These are phyloP conservation scores for Pteropus alecto DNA, from an alignment of 2,113 vertebrate species.

Conservation along the genomic window DNA sequence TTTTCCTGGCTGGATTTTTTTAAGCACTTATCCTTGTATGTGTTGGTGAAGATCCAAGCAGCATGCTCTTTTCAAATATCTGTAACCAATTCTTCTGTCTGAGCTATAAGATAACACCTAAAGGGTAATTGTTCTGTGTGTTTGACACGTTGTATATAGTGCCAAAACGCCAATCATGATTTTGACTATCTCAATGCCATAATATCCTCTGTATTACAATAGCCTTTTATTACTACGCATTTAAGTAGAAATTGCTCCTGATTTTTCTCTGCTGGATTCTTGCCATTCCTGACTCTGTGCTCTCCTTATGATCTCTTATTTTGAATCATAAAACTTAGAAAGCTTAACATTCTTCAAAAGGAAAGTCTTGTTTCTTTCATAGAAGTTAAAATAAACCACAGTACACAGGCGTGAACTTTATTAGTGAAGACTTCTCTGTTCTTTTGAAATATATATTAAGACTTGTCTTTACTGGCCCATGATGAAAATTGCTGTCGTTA, in stretches of 20 bases:
- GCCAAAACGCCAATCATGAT: not conserved
- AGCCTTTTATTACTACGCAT: not conserved
- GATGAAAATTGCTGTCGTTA: not conserved
- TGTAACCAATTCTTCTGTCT: not conserved
- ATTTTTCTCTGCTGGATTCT: not conserved
- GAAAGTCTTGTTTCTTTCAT: not conserved
- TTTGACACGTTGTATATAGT: not conserved
- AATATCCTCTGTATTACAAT: accelerated
- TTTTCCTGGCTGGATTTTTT: not conserved
- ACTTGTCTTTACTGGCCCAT: not conserved
- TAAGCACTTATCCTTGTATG: not conserved
- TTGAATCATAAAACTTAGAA: not conserved
- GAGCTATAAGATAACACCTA: not conserved
- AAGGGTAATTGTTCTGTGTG: not conserved
- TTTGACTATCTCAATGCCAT: not conserved
- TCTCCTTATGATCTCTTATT: not conserved
- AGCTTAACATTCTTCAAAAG: not conserved
- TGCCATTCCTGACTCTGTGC: not conserved
- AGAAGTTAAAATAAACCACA: not conserved
- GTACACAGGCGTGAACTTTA: not conserved
- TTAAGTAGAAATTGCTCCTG: not conserved
- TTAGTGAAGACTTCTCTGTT: not conserved
- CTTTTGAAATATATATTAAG: not conserved
- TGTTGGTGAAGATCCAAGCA: not conserved
- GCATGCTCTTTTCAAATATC: not conserved